Percentiles rank a stretch among this genome's conserved stretches.
Evolutionary conservation across 2,888 invertebrate genomes (phyloP).

Genomic region (Fragum fragum): DNA sequence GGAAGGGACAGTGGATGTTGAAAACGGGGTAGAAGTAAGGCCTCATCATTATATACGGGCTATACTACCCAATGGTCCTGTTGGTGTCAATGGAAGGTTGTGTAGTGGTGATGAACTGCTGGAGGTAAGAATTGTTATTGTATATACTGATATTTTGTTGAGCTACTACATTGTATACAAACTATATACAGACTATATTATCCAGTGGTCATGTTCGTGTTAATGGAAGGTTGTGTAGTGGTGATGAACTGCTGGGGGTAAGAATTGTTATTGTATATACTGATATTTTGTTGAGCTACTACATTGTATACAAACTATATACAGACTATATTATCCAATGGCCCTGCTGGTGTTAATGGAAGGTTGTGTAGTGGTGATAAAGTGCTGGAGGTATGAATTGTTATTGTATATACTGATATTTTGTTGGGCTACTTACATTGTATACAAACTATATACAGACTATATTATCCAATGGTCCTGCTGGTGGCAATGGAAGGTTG

Average conservation of each 20-base stretch:
- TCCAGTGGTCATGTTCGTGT: slow-evolving; percentile 98
- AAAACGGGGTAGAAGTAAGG: slow-evolving; percentile 96
- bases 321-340: slow-evolving; percentile 92
- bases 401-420: too few relatives aligned
- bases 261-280: not conserved
- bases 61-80: slow-evolving; percentile 98
- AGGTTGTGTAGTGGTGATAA: too few relatives aligned
- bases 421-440: too few relatives aligned
- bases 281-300: slow-evolving; percentile 89
- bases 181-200: slow-evolving; percentile 98
- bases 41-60: slow-evolving; percentile 99
- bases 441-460: too few relatives aligned
- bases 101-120: slow-evolving; percentile 98
- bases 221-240: slow-evolving; percentile 95
- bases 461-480: too few relatives aligned
- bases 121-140: slow-evolving; percentile 87
- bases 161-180: slow-evolving; percentile 98
- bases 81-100: slow-evolving; percentile 95
- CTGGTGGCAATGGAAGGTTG: slow-evolving; percentile 93
- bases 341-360: too few relatives aligned
- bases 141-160: slow-evolving; percentile 87
- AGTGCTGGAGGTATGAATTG: too few relatives aligned
- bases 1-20: slow-evolving; percentile 99
- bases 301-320: slow-evolving; percentile 99
- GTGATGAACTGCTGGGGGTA: slow-evolving; percentile 96